Base-by-base conservation (phyloP, 2,113 vertebrate genomes). In the Seriola aureovittata region DNA sequence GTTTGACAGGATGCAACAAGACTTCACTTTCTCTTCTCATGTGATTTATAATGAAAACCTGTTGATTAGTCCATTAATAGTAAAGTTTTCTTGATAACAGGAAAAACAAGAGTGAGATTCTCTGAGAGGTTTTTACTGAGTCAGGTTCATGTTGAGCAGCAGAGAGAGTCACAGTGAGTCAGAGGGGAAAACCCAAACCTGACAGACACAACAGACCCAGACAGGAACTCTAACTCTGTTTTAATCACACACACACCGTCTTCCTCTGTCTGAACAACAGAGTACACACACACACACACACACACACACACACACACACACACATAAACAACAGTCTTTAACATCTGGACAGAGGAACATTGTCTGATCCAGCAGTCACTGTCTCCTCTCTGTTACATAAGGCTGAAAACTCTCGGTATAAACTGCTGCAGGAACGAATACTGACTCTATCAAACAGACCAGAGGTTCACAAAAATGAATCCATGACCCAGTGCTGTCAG, bases 221-320 rank as follows among this genome's bases (percentile, higher is more conserved):
- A 29, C 29, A 29, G 86, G 82, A 85, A 63, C 71, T 0, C 19
- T 29, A n/a, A 10, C 19, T 54, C 54, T 19, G 62, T 19, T 19
- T 32, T 67, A 62, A 79, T 84, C 74, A 77, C 46, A 58, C 46
- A 58, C 42, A 69, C 74, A 73, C 44, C 32, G 23, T 65, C 68
- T 46, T 78, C 81, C 75, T 78, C 38, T 11, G 67, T 83, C 81
- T 80, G 77, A 46, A 46, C 67, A 63, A 21, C 79, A 81, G 40
- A 54, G n/a, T 3, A 8, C 38, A 59, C 19, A 46, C 32, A 36
- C 34, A 36, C 34, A 36, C 34, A 36, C 34, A 36, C 34, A 5
- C 34, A 64, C 32, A 54, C 46, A 64, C 59, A 64, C 46, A 42
- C 34, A 54, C n/a, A 2, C 34, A 75, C 0, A 36, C 10, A 13